Evolutionary conservation across 30 jellyfish, hydroid and myxozoan genomes (phyloP).

Genomic region (Hydractinia echinata): DNA sequence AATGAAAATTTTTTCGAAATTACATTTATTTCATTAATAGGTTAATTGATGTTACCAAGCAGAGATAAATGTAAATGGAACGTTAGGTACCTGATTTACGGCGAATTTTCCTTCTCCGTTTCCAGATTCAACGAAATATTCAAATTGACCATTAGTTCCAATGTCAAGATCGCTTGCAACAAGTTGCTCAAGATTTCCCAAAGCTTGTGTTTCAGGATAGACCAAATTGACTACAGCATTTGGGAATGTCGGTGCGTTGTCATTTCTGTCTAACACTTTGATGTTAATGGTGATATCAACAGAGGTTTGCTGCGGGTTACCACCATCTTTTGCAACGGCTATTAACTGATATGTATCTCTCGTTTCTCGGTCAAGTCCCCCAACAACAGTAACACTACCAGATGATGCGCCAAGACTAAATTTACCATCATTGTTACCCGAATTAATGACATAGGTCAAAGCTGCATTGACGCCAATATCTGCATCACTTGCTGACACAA

Average conservation of each 20-base stretch:
- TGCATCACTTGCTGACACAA: conserved; percentile 42
- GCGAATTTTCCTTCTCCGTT: not conserved
- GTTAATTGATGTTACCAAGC: not conserved
- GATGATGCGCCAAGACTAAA: conserved; percentile 3
- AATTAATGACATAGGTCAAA: conserved; percentile 1
- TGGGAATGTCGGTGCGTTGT: conserved; percentile 58
- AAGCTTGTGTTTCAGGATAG: conserved; percentile 10
- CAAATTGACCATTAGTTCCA: conserved; percentile 43
- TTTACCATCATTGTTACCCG: conserved; percentile 19
- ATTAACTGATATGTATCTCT: conserved; percentile 53
- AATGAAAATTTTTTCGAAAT: not conserved
- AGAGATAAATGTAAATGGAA: not conserved
- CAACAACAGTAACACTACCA: conserved; percentile 20
- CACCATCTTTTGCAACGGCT: conserved; percentile 72
- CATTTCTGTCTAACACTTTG: conserved; percentile 57
- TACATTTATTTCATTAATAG: not conserved
- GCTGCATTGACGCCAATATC: conserved; percentile 35
- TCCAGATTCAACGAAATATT: conserved; percentile 8
- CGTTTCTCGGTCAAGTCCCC: conserved; percentile 80
- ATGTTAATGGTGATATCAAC: conserved; percentile 47
- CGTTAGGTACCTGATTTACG: not conserved
- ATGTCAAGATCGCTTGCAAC: conserved; percentile 49
- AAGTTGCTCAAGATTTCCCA: conserved; percentile 12
- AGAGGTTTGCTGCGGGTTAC: conserved; percentile 68
- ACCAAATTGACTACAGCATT: conserved; percentile 5